Conservation (phyloP, 2,888 invertebrate genomes). For the Oligia strigilis region DNA sequence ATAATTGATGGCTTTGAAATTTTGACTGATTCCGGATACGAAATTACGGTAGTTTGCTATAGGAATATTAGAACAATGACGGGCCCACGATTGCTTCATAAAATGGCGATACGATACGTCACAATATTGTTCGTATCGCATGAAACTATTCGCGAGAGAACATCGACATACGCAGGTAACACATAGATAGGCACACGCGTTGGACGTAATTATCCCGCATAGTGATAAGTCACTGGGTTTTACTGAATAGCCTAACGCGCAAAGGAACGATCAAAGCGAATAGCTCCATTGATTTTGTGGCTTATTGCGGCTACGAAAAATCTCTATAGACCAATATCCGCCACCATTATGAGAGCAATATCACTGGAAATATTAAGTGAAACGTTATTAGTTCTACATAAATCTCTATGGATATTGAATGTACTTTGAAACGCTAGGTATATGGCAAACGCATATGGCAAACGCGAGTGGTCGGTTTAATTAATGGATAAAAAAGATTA, state of each 20-base stretch:
- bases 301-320: constrained; percentile 41
- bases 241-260: constrained; percentile 48
- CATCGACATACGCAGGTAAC: constrained; percentile 32
- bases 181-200: constrained; percentile 33
- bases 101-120: constrained; percentile 9
- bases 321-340: constrained; percentile 28
- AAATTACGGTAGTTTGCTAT: constrained; percentile 9
- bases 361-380: constrained; percentile 11
- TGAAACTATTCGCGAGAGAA: constrained; percentile 54
- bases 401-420: constrained; percentile 18
- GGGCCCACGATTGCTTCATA: constrained; percentile 5
- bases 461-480: neutral
- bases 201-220: constrained; percentile 53
- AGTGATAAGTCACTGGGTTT: constrained; percentile 49
- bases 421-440: neutral
- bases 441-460: too few species aligned
- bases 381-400: constrained; percentile 31
- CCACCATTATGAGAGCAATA: constrained; percentile 19
- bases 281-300: constrained; percentile 51
- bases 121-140: constrained; percentile 36
- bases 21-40: neutral
- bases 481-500: neutral
- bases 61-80: constrained; percentile 5
- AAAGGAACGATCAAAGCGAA: constrained; percentile 52
- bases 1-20: constrained; percentile 16